Percentiles rank a stretch among this genome's conserved stretches.
phyloP scores from a whole-genome alignment of 2,888 invertebrate species.

The Caenorhabditis sp. region DNA sequence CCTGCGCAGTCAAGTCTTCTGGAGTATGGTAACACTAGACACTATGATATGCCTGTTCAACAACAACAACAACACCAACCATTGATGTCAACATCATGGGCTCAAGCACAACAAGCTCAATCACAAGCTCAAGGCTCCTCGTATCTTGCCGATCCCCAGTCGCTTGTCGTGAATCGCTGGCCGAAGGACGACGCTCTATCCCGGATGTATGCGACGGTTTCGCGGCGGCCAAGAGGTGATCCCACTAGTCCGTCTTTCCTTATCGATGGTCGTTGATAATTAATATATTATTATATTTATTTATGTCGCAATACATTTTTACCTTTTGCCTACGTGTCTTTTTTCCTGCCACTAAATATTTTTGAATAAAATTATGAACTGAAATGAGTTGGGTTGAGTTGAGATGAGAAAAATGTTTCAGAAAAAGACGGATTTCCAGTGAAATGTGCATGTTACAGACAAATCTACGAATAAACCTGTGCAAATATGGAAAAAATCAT shows the following conservation, averaged over 20 bases:
- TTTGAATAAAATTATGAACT: not conserved
- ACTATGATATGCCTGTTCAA: conserved; percentile 21
- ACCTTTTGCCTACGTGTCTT: conserved; percentile 7
- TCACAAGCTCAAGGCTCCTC: conserved; percentile 13
- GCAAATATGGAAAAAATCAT: too few relatives aligned
- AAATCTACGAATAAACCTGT: too few relatives aligned
- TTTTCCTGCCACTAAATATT: conserved; percentile 7
- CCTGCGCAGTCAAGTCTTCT: conserved; percentile 55
- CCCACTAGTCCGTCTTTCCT: conserved; percentile 45
- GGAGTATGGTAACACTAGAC: conserved; percentile 65
- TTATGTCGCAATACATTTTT: conserved; percentile 1
- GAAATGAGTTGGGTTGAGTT: too few relatives aligned
- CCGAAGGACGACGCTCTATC: conserved; percentile 53
- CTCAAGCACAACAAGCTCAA: conserved; percentile 37
- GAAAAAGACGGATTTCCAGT: too few relatives aligned
- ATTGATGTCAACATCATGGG: not conserved
- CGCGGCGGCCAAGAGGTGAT: conserved; percentile 42
- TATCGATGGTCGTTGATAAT: conserved; percentile 48
- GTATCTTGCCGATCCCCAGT: not conserved
- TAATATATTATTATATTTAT: not conserved
- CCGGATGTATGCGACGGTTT: conserved; percentile 54
- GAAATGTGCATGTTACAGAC: too few relatives aligned
- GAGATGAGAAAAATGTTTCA: not conserved
- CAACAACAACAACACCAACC: conserved; percentile 35
- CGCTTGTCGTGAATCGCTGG: conserved; percentile 18